phyloP scores from a whole-genome alignment of 2,888 invertebrate species.

The Temnothorax rugatulus region DNA sequence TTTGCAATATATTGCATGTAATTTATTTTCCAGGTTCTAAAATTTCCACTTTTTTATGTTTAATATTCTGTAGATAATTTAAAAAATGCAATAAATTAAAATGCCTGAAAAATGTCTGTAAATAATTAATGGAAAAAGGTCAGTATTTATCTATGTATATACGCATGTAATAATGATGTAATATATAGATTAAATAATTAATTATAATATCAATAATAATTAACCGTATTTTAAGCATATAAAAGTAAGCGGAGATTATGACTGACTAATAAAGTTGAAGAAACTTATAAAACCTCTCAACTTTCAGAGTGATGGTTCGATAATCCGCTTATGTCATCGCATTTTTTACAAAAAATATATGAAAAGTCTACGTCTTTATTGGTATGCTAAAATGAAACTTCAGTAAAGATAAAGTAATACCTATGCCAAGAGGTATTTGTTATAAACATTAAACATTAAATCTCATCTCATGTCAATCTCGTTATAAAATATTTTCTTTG shows the following conservation, averaged over 20 bases:
- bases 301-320: conserved; percentile 31
- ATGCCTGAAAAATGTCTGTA: background rate
- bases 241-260: conserved; percentile 13
- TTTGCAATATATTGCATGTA: background rate
- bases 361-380: conserved; percentile 17
- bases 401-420: background rate
- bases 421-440: background rate
- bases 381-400: background rate
- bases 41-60: background rate
- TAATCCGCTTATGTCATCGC: conserved; percentile 55
- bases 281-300: conserved; percentile 36
- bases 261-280: conserved; percentile 34
- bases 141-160: background rate
- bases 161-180: background rate
- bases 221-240: background rate
- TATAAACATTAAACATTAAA: conserved; percentile 6
- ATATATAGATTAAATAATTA: conserved; percentile 15
- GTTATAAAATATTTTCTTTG: background rate
- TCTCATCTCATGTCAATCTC: conserved; percentile 1
- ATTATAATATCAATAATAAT: conserved; percentile 28
- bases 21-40: background rate
- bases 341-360: conserved; percentile 15
- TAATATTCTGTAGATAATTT: background rate
- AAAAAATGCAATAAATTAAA: background rate
- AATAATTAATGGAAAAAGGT: background rate